Conservation (phyloP, 2,113 vertebrate genomes). For the Notarius quadriscutis region DNA sequence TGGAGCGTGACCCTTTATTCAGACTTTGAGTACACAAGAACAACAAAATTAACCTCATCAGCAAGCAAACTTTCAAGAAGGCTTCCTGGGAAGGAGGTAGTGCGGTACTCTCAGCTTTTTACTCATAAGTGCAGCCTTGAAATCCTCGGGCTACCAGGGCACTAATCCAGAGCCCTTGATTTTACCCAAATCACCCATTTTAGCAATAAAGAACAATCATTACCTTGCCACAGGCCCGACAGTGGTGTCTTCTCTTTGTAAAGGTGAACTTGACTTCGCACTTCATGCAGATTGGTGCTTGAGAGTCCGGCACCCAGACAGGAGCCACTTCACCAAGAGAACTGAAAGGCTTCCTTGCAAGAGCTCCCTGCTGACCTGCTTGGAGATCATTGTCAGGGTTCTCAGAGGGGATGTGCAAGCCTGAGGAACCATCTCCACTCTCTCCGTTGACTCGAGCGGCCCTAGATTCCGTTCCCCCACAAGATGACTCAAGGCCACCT, state of each 20-base stretch:
- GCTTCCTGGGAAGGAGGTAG: background rate
- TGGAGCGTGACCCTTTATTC: background rate
- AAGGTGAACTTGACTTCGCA: slow-evolving; percentile 97
- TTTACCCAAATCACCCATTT: background rate
- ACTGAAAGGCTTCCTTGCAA: slow-evolving; percentile 80
- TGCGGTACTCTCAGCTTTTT: background rate
- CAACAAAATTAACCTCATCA: background rate
- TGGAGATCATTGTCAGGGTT: slow-evolving; percentile 95
- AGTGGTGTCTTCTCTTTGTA: slow-evolving; percentile 97
- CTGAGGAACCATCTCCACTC: slow-evolving; percentile 67
- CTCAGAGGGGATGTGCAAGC: slow-evolving; percentile 76
- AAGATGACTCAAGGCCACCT: slow-evolving; percentile 39
- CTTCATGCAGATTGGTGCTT: slow-evolving; percentile 98
- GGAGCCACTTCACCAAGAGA: slow-evolving; percentile 93
- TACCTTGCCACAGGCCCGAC: slow-evolving; percentile 98
- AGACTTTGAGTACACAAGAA: background rate
- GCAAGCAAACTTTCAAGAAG: background rate
- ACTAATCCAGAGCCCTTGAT: background rate
- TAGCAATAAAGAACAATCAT: slow-evolving; percentile 55
- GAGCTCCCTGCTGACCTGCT: slow-evolving; percentile 84
- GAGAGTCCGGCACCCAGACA: slow-evolving; percentile 96
- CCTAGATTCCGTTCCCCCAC: slow-evolving; percentile 62
- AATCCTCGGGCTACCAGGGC: background rate
- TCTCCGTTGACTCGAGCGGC: slow-evolving; percentile 75
- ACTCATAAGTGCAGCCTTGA: background rate